These are phyloP conservation scores for Lamellibrachia luymesi DNA, from an alignment of 1,140 invertebrate species.

Conservation along the genomic window DNA sequence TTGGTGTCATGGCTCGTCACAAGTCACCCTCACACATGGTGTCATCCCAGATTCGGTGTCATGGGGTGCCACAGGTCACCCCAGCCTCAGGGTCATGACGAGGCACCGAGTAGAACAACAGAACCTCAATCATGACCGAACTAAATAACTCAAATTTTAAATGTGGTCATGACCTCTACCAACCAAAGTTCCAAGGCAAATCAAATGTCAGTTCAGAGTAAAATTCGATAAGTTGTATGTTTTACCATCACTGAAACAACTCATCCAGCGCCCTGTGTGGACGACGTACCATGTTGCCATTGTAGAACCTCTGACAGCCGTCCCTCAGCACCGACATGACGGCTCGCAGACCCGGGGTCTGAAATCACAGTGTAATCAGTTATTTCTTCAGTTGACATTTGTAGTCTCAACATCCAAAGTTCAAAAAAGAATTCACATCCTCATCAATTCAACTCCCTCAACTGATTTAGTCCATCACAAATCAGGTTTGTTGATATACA, in stretches of 20 bases:
- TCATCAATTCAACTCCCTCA: too few relatives aligned
- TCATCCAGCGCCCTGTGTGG: not conserved
- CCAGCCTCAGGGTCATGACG: slow-evolving; percentile 36
- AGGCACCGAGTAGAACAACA: not conserved
- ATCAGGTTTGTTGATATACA: too few relatives aligned
- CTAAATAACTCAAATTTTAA: not conserved
- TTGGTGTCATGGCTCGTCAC: not conserved
- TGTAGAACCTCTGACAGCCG: slow-evolving; percentile 12
- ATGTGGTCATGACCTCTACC: not conserved
- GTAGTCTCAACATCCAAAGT: too few relatives aligned
- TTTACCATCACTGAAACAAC: not conserved
- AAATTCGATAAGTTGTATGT: too few relatives aligned
- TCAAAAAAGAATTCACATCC: too few relatives aligned
- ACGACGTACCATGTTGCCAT: slow-evolving; percentile 4
- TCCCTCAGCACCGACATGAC: slow-evolving; percentile 1
- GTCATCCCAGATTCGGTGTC: not conserved
- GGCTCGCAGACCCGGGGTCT: slow-evolving; percentile 1
- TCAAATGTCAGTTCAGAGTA: too few relatives aligned
- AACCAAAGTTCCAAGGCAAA: not conserved
- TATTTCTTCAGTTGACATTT: too few relatives aligned
- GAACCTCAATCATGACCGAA: not conserved
- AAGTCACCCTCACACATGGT: not conserved
- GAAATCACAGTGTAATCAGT: not conserved
- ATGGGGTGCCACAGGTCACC: slow-evolving; percentile 27
- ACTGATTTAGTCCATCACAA: too few relatives aligned